Evolutionary conservation across 1,140 invertebrate species (phyloP).

Genomic region (Paraescarpia echinospica): DNA sequence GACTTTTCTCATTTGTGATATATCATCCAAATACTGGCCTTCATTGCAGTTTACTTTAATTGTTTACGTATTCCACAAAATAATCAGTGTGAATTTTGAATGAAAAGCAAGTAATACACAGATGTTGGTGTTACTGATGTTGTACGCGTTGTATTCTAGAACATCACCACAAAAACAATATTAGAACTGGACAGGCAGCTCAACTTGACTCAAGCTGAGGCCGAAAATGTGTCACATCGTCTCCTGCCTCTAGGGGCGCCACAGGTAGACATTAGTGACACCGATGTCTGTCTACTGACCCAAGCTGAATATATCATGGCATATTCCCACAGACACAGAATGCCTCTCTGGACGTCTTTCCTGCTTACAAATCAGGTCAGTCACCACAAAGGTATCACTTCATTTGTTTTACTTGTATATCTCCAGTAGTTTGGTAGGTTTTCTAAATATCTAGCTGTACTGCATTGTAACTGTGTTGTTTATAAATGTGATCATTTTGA

Average conservation of each 20-base stretch:
- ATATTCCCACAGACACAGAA: conserved; percentile 34
- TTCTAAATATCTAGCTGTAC: not conserved
- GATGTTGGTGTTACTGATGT: too few relatives aligned
- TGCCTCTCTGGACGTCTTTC: conserved; percentile 34
- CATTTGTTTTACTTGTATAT: not conserved
- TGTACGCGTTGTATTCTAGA: not conserved
- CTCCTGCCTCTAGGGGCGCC: conserved; percentile 19
- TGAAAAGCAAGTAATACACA: not conserved
- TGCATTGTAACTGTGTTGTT: not conserved
- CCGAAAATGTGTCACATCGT: not conserved
- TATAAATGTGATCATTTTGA: not conserved
- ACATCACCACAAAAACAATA: conserved; percentile 14
- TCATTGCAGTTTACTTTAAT: not conserved
- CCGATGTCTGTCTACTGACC: conserved; percentile 15
- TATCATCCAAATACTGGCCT: not conserved
- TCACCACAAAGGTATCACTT: not conserved
- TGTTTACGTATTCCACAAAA: not conserved
- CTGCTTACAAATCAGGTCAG: not conserved
- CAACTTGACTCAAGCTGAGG: conserved; percentile 9
- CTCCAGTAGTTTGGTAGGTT: not conserved
- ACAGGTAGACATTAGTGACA: not conserved
- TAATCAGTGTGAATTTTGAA: not conserved
- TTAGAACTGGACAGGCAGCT: conserved; percentile 12
- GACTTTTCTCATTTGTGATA: too few relatives aligned
- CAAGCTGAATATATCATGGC: conserved; percentile 26